Conservation (phyloP, 2,888 invertebrate genomes). For the Odontomyia ornata region DNA sequence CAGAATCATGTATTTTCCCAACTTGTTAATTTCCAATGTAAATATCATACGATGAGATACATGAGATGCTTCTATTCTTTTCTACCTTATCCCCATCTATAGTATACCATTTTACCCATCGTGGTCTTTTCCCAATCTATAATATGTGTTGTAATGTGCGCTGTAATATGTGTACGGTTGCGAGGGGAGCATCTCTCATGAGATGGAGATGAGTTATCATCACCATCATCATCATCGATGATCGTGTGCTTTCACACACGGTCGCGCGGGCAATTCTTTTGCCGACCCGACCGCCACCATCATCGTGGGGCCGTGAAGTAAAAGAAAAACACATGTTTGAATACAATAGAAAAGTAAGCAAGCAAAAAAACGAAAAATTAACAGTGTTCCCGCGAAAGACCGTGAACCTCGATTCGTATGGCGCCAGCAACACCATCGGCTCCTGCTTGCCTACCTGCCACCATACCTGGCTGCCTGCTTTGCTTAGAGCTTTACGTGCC, state of each 20-base stretch:
- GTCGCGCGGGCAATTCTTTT: not conserved
- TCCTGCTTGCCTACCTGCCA: not conserved
- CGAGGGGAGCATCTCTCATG: not conserved
- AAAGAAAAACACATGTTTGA: not conserved
- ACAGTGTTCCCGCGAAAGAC: not conserved
- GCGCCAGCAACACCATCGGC: slow-evolving; percentile 11
- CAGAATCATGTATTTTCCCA: slow-evolving; percentile 35
- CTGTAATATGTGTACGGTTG: not conserved
- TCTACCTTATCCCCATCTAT: not conserved
- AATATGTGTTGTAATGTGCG: not conserved
- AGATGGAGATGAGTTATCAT: slow-evolving; percentile 20
- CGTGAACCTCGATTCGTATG: slow-evolving; percentile 21
- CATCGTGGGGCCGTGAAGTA: not conserved
- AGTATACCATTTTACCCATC: not conserved
- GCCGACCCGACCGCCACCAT: not conserved
- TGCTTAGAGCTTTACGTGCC: slow-evolving; percentile 7
- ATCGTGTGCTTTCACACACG: slow-evolving; percentile 27
- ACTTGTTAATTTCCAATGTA: slow-evolving; percentile 41
- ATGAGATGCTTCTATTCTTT: not conserved
- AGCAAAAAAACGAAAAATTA: slow-evolving; percentile 22
- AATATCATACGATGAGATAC: slow-evolving; percentile 15
- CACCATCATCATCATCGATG: not conserved
- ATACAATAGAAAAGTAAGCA: not conserved
- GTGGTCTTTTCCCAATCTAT: not conserved
- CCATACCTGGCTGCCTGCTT: no score